Conservation (phyloP, 2,888 invertebrate genomes). For the Bembecia ichneumoniformis region DNA sequence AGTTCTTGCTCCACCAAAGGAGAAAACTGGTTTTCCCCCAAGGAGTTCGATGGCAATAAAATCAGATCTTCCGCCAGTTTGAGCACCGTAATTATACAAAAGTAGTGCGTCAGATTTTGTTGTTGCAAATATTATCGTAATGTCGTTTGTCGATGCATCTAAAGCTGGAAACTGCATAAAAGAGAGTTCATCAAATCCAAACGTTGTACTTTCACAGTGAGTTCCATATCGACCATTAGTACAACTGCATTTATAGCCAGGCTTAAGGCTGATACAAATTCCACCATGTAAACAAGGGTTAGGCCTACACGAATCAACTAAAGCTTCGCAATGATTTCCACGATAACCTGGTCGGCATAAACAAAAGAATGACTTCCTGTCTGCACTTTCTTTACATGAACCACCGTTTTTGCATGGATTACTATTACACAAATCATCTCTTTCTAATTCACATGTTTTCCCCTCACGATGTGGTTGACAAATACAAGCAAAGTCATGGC, state of each 20-base stretch:
- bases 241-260: conserved; percentile 89
- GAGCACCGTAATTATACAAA: conserved; percentile 92
- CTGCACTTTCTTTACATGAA: conserved; percentile 89
- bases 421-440: conserved; percentile 86
- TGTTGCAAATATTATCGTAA: conserved; percentile 92
- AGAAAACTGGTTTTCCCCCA: conserved; percentile 87
- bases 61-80: conserved; percentile 90
- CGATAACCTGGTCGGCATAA: conserved; percentile 92
- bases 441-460: conserved; percentile 85
- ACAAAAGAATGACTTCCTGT: conserved; percentile 92
- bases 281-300: conserved; percentile 95
- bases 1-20: conserved; percentile 90
- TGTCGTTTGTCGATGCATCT: conserved; percentile 91
- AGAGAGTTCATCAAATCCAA: conserved; percentile 90
- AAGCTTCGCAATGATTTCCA: conserved; percentile 90
- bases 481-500: conserved; percentile 86
- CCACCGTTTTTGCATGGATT: conserved; percentile 94
- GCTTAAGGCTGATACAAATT: conserved; percentile 88
- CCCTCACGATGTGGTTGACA: conserved; percentile 87
- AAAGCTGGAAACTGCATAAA: conserved; percentile 90
- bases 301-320: conserved; percentile 90
- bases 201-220: conserved; percentile 92
- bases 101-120: conserved; percentile 88
- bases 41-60: conserved; percentile 93
- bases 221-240: conserved; percentile 90